Conservation (phyloP, 2,888 invertebrate genomes). For the Cheilosia vulpina region DNA sequence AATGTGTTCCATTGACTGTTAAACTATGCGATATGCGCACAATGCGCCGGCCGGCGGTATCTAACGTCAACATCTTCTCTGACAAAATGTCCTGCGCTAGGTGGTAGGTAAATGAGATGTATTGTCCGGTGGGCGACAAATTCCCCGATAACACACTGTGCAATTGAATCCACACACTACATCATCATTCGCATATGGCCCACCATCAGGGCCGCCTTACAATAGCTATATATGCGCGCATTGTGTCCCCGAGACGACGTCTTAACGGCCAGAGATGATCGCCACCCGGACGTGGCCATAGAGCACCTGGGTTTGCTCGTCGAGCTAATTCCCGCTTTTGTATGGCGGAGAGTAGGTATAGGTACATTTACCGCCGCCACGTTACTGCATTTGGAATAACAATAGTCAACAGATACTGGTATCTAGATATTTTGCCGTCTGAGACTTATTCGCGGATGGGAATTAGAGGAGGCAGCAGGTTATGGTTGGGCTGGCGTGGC, state of each 20-base stretch:
- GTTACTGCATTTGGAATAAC: constrained; percentile 58
- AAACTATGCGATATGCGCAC: constrained; percentile 2
- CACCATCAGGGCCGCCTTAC: constrained; percentile 10
- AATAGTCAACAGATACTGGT: constrained; percentile 59
- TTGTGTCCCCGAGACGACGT: constrained; percentile 46
- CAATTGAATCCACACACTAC: constrained; percentile 70
- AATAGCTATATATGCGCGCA: constrained; percentile 5
- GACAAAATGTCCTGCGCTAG: constrained; percentile 48
- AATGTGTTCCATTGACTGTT: constrained; percentile 60
- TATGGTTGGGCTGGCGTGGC: constrained; percentile 49
- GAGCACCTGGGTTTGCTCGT: constrained; percentile 61
- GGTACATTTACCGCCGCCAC: constrained; percentile 8
- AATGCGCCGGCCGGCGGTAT: constrained; percentile 6
- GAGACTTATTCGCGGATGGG: constrained; percentile 44
- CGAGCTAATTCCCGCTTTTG: constrained; percentile 70
- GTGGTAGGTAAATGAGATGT: constrained; percentile 65
- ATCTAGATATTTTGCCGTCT: constrained; percentile 54
- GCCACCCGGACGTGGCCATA: constrained; percentile 67
- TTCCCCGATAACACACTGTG: constrained; percentile 61
- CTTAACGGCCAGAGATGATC: constrained; percentile 63
- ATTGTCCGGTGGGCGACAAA: constrained; percentile 69
- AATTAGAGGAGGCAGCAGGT: constrained; percentile 60
- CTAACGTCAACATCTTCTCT: constrained; percentile 59
- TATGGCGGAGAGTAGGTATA: constrained; percentile 52
- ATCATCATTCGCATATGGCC: constrained; percentile 60